These are phyloP conservation scores for Tiliacea citrago DNA, from an alignment of 2,888 invertebrate species.

Conservation along the genomic window DNA sequence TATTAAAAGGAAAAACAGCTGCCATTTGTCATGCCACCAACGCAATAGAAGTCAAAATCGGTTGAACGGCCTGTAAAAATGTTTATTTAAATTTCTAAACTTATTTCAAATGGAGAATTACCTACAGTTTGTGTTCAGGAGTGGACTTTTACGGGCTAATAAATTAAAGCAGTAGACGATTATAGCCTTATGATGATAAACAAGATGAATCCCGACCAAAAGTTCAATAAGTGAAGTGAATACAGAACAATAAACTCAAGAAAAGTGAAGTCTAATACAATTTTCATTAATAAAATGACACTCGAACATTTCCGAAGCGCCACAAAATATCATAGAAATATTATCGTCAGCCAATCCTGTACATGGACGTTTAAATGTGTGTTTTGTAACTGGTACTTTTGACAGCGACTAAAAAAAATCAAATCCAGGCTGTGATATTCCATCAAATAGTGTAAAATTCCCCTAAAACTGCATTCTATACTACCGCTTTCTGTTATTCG, in stretches of 20 bases:
- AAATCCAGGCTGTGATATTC: conserved; percentile 45
- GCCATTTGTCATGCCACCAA: too few relatives aligned
- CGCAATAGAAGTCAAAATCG: too few relatives aligned
- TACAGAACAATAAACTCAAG: background rate
- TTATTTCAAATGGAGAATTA: too few relatives aligned
- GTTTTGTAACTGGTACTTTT: conserved; percentile 63
- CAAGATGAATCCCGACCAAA: conserved; percentile 31
- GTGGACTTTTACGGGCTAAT: background rate
- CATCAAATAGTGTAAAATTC: conserved; percentile 32
- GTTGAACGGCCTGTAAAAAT: too few relatives aligned
- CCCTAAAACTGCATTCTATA: conserved; percentile 3
- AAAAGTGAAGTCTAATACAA: conserved; percentile 49
- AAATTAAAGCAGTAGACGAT: background rate
- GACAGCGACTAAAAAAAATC: conserved; percentile 55
- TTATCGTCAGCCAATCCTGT: conserved; percentile 55
- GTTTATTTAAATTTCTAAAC: too few relatives aligned
- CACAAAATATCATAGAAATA: conserved; percentile 60
- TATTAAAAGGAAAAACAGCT: too few relatives aligned
- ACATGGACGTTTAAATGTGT: conserved; percentile 65
- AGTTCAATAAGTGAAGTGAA: conserved; percentile 40
- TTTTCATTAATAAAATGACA: conserved; percentile 62
- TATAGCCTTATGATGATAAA: conserved; percentile 14
- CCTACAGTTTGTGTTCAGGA: background rate
- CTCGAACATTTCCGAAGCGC: conserved; percentile 61
- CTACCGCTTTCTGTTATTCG: conserved; percentile 41